phyloP scores from a whole-genome alignment of 2,888 invertebrate genomes.

The Rotaria macrura region DNA sequence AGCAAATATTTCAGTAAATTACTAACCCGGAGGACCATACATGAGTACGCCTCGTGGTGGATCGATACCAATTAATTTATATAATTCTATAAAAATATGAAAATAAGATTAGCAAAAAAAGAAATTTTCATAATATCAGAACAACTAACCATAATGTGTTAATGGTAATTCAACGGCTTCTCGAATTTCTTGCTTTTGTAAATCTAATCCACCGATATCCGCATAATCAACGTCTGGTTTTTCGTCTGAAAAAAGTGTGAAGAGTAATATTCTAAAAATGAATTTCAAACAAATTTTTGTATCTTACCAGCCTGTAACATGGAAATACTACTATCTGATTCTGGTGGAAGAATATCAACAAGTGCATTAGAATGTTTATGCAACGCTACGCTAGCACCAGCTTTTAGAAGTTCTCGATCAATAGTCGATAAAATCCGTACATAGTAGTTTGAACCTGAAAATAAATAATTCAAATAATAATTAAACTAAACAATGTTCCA shows the following conservation, averaged over 20 bases:
- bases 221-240: constrained; percentile 92
- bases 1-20: too few species aligned
- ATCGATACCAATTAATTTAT: constrained; percentile 92
- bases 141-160: constrained; percentile 65
- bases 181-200: constrained; percentile 96
- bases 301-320: constrained; percentile 77
- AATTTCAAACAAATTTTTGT: not conserved
- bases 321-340: constrained; percentile 95
- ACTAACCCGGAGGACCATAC: constrained; percentile 82
- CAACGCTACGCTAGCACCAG: constrained; percentile 91
- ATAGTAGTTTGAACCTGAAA: constrained; percentile 86
- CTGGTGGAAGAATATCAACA: constrained; percentile 94
- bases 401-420: constrained; percentile 87
- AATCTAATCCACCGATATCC: constrained; percentile 98
- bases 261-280: not conserved
- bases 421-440: constrained; percentile 94
- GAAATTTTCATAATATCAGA: not conserved
- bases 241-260: constrained; percentile 63
- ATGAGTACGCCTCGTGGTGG: constrained; percentile 93
- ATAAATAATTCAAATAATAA: too few species aligned
- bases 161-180: constrained; percentile 95
- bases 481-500: too few species aligned
- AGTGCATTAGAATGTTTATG: constrained; percentile 99
- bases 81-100: constrained; percentile 59
- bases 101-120: not conserved